Conservation (phyloP, 2,888 invertebrate species). For the Drosophila prolongata region DNA sequence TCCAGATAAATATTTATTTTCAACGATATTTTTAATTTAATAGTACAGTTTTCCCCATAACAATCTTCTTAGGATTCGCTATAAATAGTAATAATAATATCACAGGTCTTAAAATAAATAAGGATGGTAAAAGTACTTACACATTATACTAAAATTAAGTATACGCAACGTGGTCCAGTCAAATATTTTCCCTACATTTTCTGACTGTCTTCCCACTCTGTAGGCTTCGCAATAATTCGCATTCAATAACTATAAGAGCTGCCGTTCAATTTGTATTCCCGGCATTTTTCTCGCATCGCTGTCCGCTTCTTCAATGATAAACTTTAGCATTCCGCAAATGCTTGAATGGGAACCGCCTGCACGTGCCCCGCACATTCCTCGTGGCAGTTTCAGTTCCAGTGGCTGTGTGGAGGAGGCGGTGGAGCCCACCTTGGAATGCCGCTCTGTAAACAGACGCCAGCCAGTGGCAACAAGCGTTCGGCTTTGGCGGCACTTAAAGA, state of each 20-base stretch:
- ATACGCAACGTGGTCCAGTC: background rate
- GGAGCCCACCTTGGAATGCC: constrained; percentile 28
- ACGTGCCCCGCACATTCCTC: constrained; percentile 33
- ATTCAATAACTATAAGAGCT: constrained; percentile 29
- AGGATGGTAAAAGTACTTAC: too few species aligned
- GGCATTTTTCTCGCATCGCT: constrained; percentile 19
- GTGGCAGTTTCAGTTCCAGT: constrained; percentile 10
- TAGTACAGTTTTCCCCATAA: too few species aligned
- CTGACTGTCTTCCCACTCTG: background rate
- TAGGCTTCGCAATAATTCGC: constrained; percentile 11
- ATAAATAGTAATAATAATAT: too few species aligned
- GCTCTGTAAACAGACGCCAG: constrained; percentile 47
- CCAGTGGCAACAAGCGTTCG: constrained; percentile 42
- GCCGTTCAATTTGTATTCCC: constrained; percentile 31
- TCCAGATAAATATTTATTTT: too few species aligned
- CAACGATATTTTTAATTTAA: too few species aligned
- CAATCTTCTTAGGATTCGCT: too few species aligned
- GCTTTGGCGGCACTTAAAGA: constrained; percentile 50
- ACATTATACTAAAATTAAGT: background rate
- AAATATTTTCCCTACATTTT: background rate
- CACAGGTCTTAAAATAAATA: too few species aligned
- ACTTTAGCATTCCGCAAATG: constrained; percentile 36
- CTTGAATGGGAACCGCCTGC: constrained; percentile 25
- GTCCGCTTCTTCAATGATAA: constrained; percentile 26
- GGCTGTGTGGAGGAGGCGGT: background rate